Conservation (phyloP, 2,888 invertebrate species). For the Caenorhabditis sp. region DNA sequence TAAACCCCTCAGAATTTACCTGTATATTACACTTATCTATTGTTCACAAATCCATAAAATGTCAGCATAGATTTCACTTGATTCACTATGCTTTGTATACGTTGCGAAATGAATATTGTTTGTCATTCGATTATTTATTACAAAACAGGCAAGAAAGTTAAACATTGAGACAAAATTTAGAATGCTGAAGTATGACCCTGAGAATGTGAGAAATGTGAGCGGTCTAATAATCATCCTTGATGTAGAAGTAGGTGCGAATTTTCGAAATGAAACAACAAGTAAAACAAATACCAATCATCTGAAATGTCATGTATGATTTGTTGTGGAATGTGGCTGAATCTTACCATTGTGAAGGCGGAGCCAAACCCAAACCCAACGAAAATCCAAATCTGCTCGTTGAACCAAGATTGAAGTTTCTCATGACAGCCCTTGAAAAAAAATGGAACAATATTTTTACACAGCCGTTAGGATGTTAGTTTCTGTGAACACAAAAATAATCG, state of each 20-base stretch:
- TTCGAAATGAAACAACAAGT: conserved; percentile 19
- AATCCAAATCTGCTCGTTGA: conserved; percentile 58
- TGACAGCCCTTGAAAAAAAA: conserved; percentile 56
- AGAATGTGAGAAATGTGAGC: neutral
- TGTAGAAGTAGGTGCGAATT: conserved; percentile 31
- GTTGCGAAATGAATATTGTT: neutral
- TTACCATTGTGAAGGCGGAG: conserved; percentile 56
- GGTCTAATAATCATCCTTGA: conserved; percentile 26
- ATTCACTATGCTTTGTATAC: neutral
- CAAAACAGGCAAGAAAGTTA: conserved; percentile 19
- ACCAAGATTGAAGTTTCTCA: conserved; percentile 57
- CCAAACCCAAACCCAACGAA: conserved; percentile 57
- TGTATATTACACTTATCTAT: conserved; percentile 19
- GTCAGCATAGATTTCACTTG: neutral
- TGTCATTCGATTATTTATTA: neutral
- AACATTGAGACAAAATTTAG: neutral
- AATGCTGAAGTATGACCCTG: neutral
- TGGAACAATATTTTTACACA: no score
- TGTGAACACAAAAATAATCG: neutral
- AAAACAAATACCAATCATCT: conserved; percentile 54
- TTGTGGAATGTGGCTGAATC: neutral
- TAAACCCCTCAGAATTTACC: conserved; percentile 25
- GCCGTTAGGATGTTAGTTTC: no score
- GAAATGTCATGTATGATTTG: conserved; percentile 8
- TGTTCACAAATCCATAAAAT: neutral